Percentiles rank a stretch among this genome's conserved stretches.
phyloP scores from a whole-genome alignment of 30 jellyfish, hydroid and myxozoan genomes.

The Rhopilema esculentum region DNA sequence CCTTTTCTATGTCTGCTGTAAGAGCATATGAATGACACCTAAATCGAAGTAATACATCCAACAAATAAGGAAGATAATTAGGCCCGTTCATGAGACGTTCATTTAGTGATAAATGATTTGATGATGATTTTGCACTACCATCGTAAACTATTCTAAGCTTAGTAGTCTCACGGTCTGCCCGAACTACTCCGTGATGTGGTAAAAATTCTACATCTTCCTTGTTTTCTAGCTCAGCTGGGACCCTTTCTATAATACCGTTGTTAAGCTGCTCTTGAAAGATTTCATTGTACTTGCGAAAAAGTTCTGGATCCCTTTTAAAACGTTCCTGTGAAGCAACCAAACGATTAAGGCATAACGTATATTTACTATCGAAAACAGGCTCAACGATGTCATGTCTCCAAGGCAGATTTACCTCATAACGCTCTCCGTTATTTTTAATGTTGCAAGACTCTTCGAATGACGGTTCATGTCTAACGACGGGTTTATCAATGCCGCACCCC shows the following conservation, averaged over 20 bases:
- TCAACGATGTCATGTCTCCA: conserved; percentile 19
- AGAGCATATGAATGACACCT: conserved; percentile 7
- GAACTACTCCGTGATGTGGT: conserved; percentile 49
- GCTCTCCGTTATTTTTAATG: conserved; percentile 19
- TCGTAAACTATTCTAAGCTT: conserved; percentile 28
- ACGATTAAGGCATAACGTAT: conserved; percentile 31
- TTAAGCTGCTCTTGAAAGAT: conserved; percentile 11
- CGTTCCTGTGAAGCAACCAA: conserved; percentile 28
- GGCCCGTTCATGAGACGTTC: conserved; percentile 41
- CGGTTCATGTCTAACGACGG: not conserved
- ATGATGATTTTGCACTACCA: conserved; percentile 41
- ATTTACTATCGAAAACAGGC: conserved; percentile 34
- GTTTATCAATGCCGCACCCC: conserved; percentile 19
- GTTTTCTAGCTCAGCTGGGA: conserved; percentile 28
- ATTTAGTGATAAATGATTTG: conserved; percentile 12
- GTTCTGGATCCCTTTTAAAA: conserved; percentile 6
- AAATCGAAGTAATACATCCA: conserved; percentile 18
- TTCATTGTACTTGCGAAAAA: conserved; percentile 7
- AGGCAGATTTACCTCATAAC: conserved; percentile 25
- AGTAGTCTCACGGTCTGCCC: conserved; percentile 30
- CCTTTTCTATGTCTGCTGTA: conserved; percentile 31
- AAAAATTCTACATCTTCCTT: conserved; percentile 29
- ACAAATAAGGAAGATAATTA: conserved; percentile 15
- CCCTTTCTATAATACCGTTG: conserved; percentile 17
- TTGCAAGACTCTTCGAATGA: conserved; percentile 20